A percentile compares a stretch with the other conserved stretches of the same genome.
These are phyloP conservation scores for Numenius phaeopus DNA, from an alignment of 2,797 vertebrate species.

Conservation along the genomic window DNA sequence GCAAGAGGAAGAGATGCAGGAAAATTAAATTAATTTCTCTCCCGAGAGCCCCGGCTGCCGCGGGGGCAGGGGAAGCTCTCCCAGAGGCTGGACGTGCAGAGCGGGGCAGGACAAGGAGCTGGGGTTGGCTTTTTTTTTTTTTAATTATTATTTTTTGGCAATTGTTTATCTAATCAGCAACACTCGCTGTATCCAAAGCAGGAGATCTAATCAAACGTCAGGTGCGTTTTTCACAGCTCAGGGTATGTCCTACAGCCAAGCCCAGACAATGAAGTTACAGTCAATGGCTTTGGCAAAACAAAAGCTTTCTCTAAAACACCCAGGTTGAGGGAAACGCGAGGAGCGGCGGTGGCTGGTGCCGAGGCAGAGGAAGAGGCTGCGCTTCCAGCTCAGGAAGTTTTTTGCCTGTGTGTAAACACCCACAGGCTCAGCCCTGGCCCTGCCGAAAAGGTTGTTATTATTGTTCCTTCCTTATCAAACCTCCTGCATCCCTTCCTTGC, in stretches of 20 bases:
- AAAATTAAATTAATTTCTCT: not conserved
- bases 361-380: slow-evolving; percentile 18
- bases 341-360: not conserved
- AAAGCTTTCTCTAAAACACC: not conserved
- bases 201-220: not conserved
- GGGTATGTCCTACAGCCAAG: not conserved
- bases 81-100: accelerated
- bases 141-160: not conserved
- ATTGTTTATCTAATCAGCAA: not conserved
- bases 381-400: slow-evolving; percentile 61
- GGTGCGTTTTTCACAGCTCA: slow-evolving; percentile 22
- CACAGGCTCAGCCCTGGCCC: not conserved
- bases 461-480: slow-evolving; percentile 70
- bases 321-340: slow-evolving; percentile 12
- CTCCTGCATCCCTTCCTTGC: not conserved
- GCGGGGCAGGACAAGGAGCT: accelerated
- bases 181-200: accelerated
- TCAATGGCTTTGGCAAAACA: not conserved
- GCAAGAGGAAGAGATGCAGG: not conserved
- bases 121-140: not conserved
- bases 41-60: accelerated
- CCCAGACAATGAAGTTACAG: not conserved
- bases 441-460: not conserved
- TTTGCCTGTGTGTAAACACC: slow-evolving; percentile 43
- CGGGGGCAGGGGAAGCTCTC: not conserved